These are phyloP conservation scores for Parelbella ahira DNA, from an alignment of 2,888 invertebrate species.

Conservation along the genomic window DNA sequence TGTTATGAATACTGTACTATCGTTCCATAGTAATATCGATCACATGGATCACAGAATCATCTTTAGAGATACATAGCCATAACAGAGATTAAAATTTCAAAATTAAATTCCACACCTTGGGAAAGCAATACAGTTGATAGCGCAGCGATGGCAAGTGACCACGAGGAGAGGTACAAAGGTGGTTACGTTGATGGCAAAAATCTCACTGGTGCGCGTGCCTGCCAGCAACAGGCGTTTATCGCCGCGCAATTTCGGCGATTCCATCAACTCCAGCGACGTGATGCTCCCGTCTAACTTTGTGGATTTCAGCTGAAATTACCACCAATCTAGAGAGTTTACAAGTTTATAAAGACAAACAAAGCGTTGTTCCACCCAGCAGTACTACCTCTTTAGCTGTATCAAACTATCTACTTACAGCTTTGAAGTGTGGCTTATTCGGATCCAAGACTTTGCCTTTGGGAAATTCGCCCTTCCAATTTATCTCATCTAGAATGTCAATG, in stretches of 20 bases:
- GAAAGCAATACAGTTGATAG: conserved; percentile 90
- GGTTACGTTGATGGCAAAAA: conserved; percentile 86
- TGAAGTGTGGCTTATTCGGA: conserved; percentile 81
- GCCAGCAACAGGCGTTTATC: conserved; percentile 83
- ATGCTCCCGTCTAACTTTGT: conserved; percentile 84
- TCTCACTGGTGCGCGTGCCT: conserved; percentile 89
- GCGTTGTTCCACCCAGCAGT: too few species aligned
- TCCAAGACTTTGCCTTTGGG: conserved; percentile 62
- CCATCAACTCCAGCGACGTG: conserved; percentile 86
- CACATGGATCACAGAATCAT: too few species aligned
- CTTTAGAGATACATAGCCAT: too few species aligned
- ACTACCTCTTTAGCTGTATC: too few species aligned
- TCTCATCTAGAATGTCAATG: conserved; percentile 85
- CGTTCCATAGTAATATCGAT: too few species aligned
- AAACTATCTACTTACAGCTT: conserved; percentile 76
- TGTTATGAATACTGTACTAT: too few species aligned
- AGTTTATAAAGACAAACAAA: too few species aligned
- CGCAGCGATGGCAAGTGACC: conserved; percentile 90
- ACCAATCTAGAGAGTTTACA: too few species aligned
- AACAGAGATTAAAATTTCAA: too few species aligned
- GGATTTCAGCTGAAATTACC: conserved; percentile 69
- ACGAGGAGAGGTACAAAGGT: conserved; percentile 85
- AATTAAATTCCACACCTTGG: conserved; percentile 88
- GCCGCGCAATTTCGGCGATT: conserved; percentile 43
- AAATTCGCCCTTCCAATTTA: conserved; percentile 70